These are phyloP conservation scores for Syngnathus acus DNA, from an alignment of 2,797 vertebrate species.

Conservation along the genomic window DNA sequence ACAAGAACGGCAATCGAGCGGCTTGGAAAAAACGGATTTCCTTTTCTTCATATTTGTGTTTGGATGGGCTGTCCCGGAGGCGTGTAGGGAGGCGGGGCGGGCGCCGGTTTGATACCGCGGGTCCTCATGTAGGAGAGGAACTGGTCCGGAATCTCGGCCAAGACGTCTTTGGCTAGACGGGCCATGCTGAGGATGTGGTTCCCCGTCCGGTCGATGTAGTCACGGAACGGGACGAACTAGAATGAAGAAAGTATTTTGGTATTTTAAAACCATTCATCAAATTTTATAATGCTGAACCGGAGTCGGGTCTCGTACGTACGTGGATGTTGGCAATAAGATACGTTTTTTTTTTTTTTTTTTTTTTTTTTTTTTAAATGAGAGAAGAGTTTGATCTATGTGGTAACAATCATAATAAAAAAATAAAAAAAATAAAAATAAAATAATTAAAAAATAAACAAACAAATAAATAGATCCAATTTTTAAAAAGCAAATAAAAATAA, in stretches of 20 bases:
- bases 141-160: slow-evolving; percentile 95
- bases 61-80: slow-evolving; percentile 81
- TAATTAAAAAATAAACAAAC: too few species aligned
- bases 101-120: slow-evolving; percentile 90
- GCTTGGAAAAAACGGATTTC: slow-evolving; percentile 23
- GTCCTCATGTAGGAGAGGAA: slow-evolving; percentile 97
- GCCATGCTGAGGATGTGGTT: slow-evolving; percentile 96
- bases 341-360: too few species aligned
- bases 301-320: too few species aligned
- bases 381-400: too few species aligned
- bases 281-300: too few species aligned
- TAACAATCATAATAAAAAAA: too few species aligned
- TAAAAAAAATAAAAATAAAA: too few species aligned
- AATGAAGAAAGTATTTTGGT: neutral
- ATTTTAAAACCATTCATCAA: too few species aligned
- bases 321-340: too few species aligned
- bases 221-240: slow-evolving; percentile 94
- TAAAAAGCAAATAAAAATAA: too few species aligned
- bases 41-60: slow-evolving; percentile 83
- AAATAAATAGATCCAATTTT: too few species aligned
- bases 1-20: slow-evolving; percentile 43
- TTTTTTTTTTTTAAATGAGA: too few species aligned
- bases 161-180: slow-evolving; percentile 88
- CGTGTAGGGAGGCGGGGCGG: slow-evolving; percentile 89
- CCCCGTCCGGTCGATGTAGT: slow-evolving; percentile 92